Conservation (phyloP, 2,888 invertebrate genomes). For the Rhagonycha fulva region DNA sequence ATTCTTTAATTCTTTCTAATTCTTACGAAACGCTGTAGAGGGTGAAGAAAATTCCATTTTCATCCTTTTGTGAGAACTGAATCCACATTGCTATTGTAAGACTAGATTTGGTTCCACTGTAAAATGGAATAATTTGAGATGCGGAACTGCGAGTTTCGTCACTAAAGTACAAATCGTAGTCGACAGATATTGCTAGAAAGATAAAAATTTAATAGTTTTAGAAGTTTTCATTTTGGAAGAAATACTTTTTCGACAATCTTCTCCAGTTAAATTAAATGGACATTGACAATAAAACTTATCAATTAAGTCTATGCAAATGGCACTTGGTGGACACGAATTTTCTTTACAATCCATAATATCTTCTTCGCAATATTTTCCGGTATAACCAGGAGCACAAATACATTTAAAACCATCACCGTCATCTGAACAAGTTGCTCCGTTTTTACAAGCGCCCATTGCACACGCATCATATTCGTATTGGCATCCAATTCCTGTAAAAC, state of each 20-base stretch:
- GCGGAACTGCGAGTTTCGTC: constrained; percentile 90
- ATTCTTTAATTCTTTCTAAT: background rate
- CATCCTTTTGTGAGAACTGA: constrained; percentile 88
- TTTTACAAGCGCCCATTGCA: constrained; percentile 86
- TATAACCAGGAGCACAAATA: constrained; percentile 79
- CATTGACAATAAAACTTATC: constrained; percentile 94
- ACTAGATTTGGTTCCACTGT: constrained; percentile 74
- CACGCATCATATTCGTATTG: constrained; percentile 94
- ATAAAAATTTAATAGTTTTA: constrained; percentile 20
- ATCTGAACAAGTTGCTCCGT: constrained; percentile 90
- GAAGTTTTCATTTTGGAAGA: constrained; percentile 15
- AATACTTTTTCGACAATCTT: constrained; percentile 93
- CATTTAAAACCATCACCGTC: constrained; percentile 86
- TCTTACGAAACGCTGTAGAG: constrained; percentile 84
- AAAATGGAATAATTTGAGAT: constrained; percentile 90
- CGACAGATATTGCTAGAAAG: constrained; percentile 90
- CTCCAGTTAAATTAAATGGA: constrained; percentile 95
- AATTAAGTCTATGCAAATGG: constrained; percentile 88
- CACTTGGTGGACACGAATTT: constrained; percentile 92
- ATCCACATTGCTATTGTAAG: constrained; percentile 96
- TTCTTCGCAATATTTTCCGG: constrained; percentile 83
- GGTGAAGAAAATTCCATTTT: constrained; percentile 92
- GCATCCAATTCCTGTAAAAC: constrained; percentile 82
- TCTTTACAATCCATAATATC: constrained; percentile 91
- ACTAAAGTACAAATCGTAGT: constrained; percentile 95